Conservation (phyloP, 2,888 invertebrate species). For the Ectemnius lituratus region DNA sequence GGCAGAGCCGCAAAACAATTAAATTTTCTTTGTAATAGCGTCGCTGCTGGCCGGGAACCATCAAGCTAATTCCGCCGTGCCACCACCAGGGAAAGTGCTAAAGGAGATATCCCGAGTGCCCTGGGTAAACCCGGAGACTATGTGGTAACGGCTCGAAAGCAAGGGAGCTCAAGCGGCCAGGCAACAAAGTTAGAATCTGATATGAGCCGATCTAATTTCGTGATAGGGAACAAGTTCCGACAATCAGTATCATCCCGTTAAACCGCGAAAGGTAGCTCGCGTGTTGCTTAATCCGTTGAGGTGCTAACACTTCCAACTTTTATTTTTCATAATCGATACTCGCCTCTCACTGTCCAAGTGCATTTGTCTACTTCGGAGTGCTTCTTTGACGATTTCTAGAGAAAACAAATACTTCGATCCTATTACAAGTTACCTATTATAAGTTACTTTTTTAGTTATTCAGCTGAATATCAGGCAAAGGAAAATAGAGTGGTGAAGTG, state of each 20-base stretch:
- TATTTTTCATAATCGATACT: constrained; percentile 28
- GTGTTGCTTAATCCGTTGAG: constrained; percentile 29
- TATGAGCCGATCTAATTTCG: constrained; percentile 62
- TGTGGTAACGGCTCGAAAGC: constrained; percentile 7
- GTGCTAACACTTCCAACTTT: constrained; percentile 33
- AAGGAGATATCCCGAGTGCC: constrained; percentile 41
- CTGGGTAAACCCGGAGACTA: constrained; percentile 44
- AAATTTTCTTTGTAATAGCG: constrained; percentile 57
- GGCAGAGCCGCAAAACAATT: constrained; percentile 41
- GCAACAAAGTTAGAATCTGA: constrained; percentile 64
- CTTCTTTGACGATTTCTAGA: too few relatives aligned
- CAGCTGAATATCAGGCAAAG: too few relatives aligned
- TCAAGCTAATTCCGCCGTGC: constrained; percentile 49
- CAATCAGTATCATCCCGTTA: constrained; percentile 61
- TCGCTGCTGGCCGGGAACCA: constrained; percentile 49
- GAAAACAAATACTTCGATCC: too few relatives aligned
- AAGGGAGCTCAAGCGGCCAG: constrained; percentile 36
- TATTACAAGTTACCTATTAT: too few relatives aligned
- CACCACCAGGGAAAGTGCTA: constrained; percentile 25
- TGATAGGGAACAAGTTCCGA: constrained; percentile 61
- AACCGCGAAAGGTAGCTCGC: constrained; percentile 51
- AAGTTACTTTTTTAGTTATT: too few relatives aligned
- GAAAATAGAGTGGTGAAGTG: too few relatives aligned
- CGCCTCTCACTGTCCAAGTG: too few relatives aligned
- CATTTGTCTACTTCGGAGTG: too few relatives aligned